Conservation (phyloP, 1,140 invertebrate species). For the Rhyzopertha dominica region DNA sequence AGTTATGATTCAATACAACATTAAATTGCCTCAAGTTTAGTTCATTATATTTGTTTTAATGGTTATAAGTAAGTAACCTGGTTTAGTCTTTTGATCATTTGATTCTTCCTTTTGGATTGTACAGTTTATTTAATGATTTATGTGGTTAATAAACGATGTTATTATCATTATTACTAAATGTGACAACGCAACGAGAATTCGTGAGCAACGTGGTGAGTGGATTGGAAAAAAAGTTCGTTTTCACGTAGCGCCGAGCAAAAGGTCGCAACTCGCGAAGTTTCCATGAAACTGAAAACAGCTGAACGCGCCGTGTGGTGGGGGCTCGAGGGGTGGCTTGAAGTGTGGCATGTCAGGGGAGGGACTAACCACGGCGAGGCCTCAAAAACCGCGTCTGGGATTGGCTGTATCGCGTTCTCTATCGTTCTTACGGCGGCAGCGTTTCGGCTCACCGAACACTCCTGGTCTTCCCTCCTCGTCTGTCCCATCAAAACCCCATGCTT, state of each 20-base stretch:
- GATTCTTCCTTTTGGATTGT: too few species aligned
- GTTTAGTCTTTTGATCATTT: too few species aligned
- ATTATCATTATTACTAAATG: too few species aligned
- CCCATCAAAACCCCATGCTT: constrained; percentile 14
- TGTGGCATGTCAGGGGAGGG: constrained; percentile 44
- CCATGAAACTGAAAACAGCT: constrained; percentile 33
- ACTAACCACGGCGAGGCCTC: constrained; percentile 45
- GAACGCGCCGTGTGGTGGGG: constrained; percentile 34
- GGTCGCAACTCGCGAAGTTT: too few species aligned
- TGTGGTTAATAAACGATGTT: too few species aligned
- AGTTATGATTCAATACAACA: too few species aligned
- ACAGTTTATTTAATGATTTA: too few species aligned
- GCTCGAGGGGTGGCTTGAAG: constrained; percentile 38
- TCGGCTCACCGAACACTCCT: constrained; percentile 24
- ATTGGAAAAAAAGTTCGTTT: not conserved
- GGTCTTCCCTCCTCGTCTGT: constrained; percentile 23
- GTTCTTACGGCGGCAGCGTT: constrained; percentile 15
- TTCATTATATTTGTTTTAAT: too few species aligned
- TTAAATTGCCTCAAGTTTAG: too few species aligned
- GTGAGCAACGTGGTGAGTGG: too few species aligned
- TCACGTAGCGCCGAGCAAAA: constrained; percentile 2
- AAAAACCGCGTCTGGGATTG: constrained; percentile 48
- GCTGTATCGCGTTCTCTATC: constrained; percentile 33
- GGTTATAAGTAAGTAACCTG: too few species aligned
- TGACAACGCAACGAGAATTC: too few species aligned